Base-by-base conservation (phyloP, 2,113 vertebrate species). In the Neodon shergylaensis region DNA sequence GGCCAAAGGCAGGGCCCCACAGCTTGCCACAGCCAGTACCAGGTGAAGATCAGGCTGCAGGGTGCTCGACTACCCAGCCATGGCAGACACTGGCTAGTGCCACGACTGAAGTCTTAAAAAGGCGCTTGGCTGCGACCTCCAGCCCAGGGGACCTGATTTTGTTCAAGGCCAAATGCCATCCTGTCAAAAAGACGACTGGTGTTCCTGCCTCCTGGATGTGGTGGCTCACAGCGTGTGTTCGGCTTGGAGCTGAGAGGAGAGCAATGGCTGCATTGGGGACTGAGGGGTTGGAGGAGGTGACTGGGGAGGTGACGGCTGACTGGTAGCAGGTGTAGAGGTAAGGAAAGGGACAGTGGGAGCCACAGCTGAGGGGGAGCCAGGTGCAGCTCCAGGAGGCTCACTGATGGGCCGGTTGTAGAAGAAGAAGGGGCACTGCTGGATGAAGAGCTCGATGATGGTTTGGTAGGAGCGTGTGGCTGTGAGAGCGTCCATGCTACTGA, bases 361-460 rank as follows among this genome's bases (percentile, higher is more conserved):
- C 13, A 95, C 0, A 0, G 98, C 52, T 0, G 98, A 98, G 19
- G 99, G 99, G 16, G 99, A 98, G 14, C 95, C 95, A 21, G 98
- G 98, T 0, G 93, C 95, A 85, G 98, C 98, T 0, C 98, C 99
- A 11, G 99, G 99, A 3, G 99, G 99, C 89, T 99, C 99, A 0
- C 98, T 96, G 91, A 99, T 98, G 28, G 98, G 99, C 91, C 99
- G 99, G 96, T 99, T 99, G 99, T 99, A 99, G 99, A 99, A 99
- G 99, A 99, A 99, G 98, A 99, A 99, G 12, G 98, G 97, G 94
- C 99, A 99, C 98, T 99, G 99, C 88, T 99, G 99, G 98, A 99
- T 99, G 99, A 99, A 99, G 98, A 99, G 99, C 98, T 99, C 99
- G 58, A 99, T 99, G 99, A 99, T 99, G 98, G 99, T 99, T 99